Percentiles rank a stretch among this genome's conserved stretches.
phyloP scores from a whole-genome alignment of 2,888 invertebrate species.

The Cantharis lateralis region DNA sequence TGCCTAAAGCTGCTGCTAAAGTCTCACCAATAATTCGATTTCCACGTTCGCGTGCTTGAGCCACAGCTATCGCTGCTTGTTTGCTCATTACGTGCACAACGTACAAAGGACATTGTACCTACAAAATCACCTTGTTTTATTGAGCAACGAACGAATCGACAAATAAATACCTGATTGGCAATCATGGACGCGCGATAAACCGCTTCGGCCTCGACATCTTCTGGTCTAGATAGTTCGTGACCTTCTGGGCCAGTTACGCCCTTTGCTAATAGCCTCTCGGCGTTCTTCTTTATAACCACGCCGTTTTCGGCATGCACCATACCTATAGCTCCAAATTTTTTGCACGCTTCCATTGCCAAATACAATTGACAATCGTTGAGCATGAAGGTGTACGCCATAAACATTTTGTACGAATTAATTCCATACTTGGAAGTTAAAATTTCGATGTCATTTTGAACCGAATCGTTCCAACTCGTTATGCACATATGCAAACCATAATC shows the following conservation, averaged over 20 bases:
- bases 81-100: conserved; percentile 93
- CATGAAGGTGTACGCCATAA: conserved; percentile 92
- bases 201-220: conserved; percentile 94
- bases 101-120: conserved; percentile 85
- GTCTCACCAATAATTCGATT: conserved; percentile 85
- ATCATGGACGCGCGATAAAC: conserved; percentile 87
- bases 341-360: conserved; percentile 77
- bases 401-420: conserved; percentile 93
- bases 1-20: conserved; percentile 75
- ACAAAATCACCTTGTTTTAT: conserved; percentile 22
- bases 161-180: conserved; percentile 72
- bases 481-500: conserved; percentile 91
- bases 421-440: conserved; percentile 76
- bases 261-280: conserved; percentile 75
- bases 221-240: conserved; percentile 84
- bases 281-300: conserved; percentile 84
- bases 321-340: conserved; percentile 79
- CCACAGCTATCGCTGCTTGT: conserved; percentile 78
- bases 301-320: conserved; percentile 96
- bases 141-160: not conserved
- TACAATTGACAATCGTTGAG: conserved; percentile 82
- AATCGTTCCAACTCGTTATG: conserved; percentile 83
- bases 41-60: conserved; percentile 62
- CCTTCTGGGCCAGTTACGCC: conserved; percentile 91
- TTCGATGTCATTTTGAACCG: conserved; percentile 82